A percentile compares a stretch with the other conserved stretches of the same genome.
Conservation (phyloP, 2,888 invertebrate species). For the Aporophyla lueneburgensis region DNA sequence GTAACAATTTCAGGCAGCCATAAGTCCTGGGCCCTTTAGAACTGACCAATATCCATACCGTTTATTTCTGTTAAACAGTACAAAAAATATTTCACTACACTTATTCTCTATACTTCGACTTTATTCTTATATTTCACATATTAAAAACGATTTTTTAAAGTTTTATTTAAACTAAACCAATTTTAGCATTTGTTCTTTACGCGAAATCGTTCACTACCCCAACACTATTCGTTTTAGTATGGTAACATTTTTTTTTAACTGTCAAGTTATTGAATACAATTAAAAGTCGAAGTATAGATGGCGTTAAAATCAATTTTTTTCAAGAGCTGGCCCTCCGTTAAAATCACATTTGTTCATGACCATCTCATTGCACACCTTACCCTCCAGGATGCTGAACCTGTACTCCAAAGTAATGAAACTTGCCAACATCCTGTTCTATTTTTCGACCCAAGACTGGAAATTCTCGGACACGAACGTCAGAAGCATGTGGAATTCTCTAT, state of each 20-base stretch:
- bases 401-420: constrained; percentile 95
- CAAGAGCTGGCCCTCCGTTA: neutral
- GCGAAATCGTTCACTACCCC: too few relatives aligned
- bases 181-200: too few relatives aligned
- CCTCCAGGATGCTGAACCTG: constrained; percentile 93
- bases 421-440: constrained; percentile 94
- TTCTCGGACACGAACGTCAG: constrained; percentile 92
- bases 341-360: too few relatives aligned
- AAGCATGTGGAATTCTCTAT: constrained; percentile 90
- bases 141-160: too few relatives aligned
- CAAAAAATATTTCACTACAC: neutral
- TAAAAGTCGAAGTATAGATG: constrained; percentile 13
- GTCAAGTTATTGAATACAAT: too few relatives aligned
- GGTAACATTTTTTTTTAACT: too few relatives aligned
- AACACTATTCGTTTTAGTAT: too few relatives aligned
- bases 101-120: too few relatives aligned
- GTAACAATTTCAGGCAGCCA: neutral
- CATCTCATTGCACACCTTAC: neutral
- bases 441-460: constrained; percentile 94
- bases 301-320: neutral
- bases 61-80: neutral
- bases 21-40: too few relatives aligned
- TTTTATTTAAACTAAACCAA: too few relatives aligned
- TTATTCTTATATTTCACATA: too few relatives aligned
- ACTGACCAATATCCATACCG: neutral